These are phyloP conservation scores for Xenentodon cancila DNA, from an alignment of 2,797 vertebrate genomes.

Conservation along the genomic window DNA sequence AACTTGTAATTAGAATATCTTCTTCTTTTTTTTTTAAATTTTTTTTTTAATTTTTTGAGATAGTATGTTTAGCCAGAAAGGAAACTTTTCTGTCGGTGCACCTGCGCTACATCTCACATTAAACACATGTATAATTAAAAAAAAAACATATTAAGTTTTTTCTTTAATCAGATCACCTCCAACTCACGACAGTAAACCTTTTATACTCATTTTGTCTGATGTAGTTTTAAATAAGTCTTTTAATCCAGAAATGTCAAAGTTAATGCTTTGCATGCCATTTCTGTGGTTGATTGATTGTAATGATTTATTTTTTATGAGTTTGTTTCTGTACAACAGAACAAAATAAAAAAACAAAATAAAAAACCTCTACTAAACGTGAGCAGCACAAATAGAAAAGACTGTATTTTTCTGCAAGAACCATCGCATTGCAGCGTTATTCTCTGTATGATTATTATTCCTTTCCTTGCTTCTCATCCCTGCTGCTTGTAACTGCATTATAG, in stretches of 20 bases:
- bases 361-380: not conserved
- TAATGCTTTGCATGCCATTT: slow-evolving; percentile 20
- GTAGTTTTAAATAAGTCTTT: slow-evolving; percentile 15
- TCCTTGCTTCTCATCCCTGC: slow-evolving; percentile 17
- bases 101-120: no score
- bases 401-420: slow-evolving; percentile 9
- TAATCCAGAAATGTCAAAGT: slow-evolving; percentile 4
- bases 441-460: slow-evolving; percentile 17
- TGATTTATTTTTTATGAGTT: slow-evolving; percentile 33
- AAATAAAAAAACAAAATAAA: not conserved
- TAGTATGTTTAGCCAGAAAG: no score
- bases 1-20: no score
- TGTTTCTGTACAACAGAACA: slow-evolving; percentile 11
- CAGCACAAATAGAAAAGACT: slow-evolving; percentile 5
- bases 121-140: no score
- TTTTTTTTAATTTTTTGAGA: no score
- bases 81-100: no score
- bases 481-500: slow-evolving; percentile 40
- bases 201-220: not conserved
- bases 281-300: slow-evolving; percentile 44
- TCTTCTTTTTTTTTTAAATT: no score
- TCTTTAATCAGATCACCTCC: no score
- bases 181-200: no score
- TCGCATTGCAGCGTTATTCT: slow-evolving; percentile 20
- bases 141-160: no score